These are phyloP conservation scores for Drosophila santomea DNA, from an alignment of 1,140 invertebrate genomes.

Conservation along the genomic window DNA sequence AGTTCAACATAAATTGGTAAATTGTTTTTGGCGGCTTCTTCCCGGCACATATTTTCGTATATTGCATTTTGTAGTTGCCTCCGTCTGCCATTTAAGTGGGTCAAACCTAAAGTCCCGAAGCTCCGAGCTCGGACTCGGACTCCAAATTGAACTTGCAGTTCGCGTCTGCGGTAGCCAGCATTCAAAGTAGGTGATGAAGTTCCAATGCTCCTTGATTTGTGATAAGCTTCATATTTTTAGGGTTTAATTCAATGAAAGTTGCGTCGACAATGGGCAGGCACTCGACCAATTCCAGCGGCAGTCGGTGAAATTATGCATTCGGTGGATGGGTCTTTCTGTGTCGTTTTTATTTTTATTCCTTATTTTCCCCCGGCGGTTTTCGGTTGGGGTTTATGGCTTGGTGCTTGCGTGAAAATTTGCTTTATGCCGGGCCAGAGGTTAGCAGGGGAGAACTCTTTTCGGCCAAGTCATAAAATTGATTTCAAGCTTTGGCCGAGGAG, in stretches of 20 bases:
- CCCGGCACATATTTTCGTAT: constrained; percentile 70
- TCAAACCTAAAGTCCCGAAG: constrained; percentile 35
- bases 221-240: constrained; percentile 84
- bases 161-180: constrained; percentile 74
- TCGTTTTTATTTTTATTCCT: constrained; percentile 2
- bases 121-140: not conserved
- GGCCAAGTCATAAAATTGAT: constrained; percentile 78
- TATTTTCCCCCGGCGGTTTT: not conserved
- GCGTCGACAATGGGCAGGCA: constrained; percentile 64
- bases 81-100: constrained; percentile 40
- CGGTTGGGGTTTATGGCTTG: constrained; percentile 10
- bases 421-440: constrained; percentile 75
- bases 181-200: constrained; percentile 84
- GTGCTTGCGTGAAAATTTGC: constrained; percentile 65
- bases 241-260: constrained; percentile 84
- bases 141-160: constrained; percentile 8
- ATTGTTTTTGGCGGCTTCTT: constrained; percentile 83
- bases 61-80: constrained; percentile 71
- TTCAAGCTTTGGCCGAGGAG: constrained; percentile 58
- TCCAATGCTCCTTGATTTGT: constrained; percentile 81
- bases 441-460: constrained; percentile 52
- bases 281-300: constrained; percentile 43
- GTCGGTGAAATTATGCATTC: constrained; percentile 77
- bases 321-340: constrained; percentile 27
- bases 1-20: constrained; percentile 83